These are phyloP conservation scores for Microtus richardsoni DNA, from an alignment of 2,113 vertebrate species.

Conservation along the genomic window DNA sequence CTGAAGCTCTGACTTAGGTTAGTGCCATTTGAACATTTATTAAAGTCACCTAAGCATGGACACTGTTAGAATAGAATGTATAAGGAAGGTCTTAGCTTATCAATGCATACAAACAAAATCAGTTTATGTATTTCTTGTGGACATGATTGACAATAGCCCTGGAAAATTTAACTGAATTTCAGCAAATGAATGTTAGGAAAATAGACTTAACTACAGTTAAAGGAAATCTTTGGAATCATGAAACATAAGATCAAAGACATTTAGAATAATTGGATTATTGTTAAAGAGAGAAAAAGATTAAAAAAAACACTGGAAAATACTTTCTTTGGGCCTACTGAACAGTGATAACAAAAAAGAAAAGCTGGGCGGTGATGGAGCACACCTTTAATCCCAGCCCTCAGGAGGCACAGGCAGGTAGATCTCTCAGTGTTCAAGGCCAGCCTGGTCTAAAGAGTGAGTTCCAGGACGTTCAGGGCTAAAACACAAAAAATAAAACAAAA, in stretches of 20 bases:
- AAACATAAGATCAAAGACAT: not conserved
- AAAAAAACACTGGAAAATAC: not conserved
- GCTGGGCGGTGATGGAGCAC: rapidly evolving
- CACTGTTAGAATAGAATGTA: not conserved
- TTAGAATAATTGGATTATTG: not conserved
- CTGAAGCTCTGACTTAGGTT: not conserved
- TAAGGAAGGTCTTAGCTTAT: not conserved
- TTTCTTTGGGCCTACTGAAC: conserved; percentile 10
- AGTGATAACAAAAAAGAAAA: conserved; percentile 21
- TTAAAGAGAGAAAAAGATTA: conserved; percentile 11
- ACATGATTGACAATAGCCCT: not conserved
- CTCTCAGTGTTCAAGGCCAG: too few species aligned
- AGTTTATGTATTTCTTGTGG: not conserved
- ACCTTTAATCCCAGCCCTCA: not conserved
- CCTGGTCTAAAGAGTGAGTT: too few species aligned
- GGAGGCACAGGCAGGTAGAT: not conserved
- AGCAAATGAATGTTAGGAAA: conserved; percentile 14
- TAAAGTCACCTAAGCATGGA: not conserved
- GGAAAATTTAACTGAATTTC: conserved; percentile 4
- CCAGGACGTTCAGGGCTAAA: too few species aligned
- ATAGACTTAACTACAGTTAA: not conserved
- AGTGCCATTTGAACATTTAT: not conserved
- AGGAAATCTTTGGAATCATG: not conserved
- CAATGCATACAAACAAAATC: not conserved
- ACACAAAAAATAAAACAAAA: not conserved